A percentile compares a stretch with the other conserved stretches of the same genome.
These are phyloP conservation scores for Pelobates fuscus DNA, from an alignment of 2,113 vertebrate genomes.

Conservation along the genomic window DNA sequence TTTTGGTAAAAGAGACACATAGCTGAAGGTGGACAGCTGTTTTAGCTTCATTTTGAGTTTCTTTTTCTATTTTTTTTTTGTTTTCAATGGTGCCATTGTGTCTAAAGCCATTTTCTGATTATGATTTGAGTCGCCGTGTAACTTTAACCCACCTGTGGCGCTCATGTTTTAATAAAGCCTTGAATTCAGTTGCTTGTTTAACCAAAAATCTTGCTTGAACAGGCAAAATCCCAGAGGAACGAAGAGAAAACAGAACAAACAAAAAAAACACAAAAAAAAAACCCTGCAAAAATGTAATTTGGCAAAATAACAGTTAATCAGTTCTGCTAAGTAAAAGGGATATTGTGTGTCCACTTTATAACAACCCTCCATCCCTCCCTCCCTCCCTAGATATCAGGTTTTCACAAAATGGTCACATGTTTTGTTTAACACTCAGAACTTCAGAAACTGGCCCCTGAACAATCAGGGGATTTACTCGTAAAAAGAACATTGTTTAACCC, in stretches of 20 bases:
- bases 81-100: slow-evolving; percentile 5
- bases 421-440: too few relatives aligned
- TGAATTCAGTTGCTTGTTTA: not conserved
- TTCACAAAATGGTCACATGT: too few relatives aligned
- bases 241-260: not conserved
- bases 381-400: too few relatives aligned
- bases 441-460: too few relatives aligned
- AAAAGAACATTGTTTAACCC: too few relatives aligned
- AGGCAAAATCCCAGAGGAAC: not conserved
- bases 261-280: not conserved
- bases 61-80: not conserved
- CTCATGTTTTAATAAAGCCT: slow-evolving; percentile 1
- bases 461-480: too few relatives aligned
- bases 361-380: too few relatives aligned
- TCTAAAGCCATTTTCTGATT: not conserved
- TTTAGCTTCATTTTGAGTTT: slow-evolving; percentile 5
- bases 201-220: not conserved
- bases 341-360: not conserved
- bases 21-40: slow-evolving; percentile 10
- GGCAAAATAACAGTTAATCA: not conserved
- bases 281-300: not conserved
- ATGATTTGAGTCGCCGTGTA: not conserved
- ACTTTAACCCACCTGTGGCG: not conserved
- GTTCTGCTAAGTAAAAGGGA: not conserved
- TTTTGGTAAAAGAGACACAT: not conserved